Percentiles rank a stretch among this genome's conserved stretches.
Conservation (phyloP, 2,888 invertebrate genomes). For the Epinotia bilunana region DNA sequence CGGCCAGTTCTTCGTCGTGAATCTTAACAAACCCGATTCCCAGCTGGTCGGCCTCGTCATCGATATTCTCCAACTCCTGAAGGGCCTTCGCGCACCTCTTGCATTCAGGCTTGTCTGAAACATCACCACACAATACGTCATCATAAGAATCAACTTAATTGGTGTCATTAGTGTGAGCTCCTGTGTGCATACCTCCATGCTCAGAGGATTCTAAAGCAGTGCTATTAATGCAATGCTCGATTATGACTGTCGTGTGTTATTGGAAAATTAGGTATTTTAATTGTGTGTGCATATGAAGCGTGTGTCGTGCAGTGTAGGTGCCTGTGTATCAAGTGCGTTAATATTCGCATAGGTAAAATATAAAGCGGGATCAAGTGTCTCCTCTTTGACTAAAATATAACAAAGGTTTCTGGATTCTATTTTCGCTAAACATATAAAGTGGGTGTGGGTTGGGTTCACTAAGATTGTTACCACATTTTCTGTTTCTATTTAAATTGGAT, state of each 20-base stretch:
- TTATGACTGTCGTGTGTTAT: slow-evolving; percentile 65
- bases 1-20: slow-evolving; percentile 94
- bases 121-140: slow-evolving; percentile 54
- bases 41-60: slow-evolving; percentile 96
- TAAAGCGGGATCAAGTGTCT: slow-evolving; percentile 38
- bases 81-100: slow-evolving; percentile 96
- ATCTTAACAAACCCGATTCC: slow-evolving; percentile 98
- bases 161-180: slow-evolving; percentile 14
- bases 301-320: slow-evolving; percentile 48
- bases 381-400: slow-evolving; percentile 12
- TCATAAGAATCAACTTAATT: neutral
- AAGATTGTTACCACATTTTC: slow-evolving; percentile 51
- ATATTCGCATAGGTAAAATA: slow-evolving; percentile 37
- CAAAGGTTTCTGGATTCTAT: slow-evolving; percentile 38
- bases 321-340: slow-evolving; percentile 26
- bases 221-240: slow-evolving; percentile 74
- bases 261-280: slow-evolving; percentile 57
- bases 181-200: slow-evolving; percentile 61
- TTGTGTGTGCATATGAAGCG: slow-evolving; percentile 62
- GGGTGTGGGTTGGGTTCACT: slow-evolving; percentile 34
- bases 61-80: slow-evolving; percentile 96
- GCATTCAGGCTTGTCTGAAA: slow-evolving; percentile 95
- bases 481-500: slow-evolving; percentile 44
- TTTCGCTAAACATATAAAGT: slow-evolving; percentile 40
- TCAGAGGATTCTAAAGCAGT: slow-evolving; percentile 71